These are phyloP conservation scores for Philonicus albiceps DNA, from an alignment of 2,888 invertebrate genomes.

Conservation along the genomic window DNA sequence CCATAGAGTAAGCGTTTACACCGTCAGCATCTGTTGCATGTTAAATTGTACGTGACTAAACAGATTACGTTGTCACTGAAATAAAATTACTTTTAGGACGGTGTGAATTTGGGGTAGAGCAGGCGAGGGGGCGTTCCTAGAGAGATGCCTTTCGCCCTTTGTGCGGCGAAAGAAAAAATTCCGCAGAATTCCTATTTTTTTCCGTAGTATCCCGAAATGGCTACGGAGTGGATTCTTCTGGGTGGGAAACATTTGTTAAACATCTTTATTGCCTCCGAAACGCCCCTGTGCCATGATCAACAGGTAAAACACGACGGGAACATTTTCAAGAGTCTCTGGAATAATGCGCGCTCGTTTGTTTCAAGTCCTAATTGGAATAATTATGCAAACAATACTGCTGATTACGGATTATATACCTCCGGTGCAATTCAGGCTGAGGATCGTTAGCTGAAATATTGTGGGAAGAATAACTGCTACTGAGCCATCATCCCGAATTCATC, in stretches of 20 bases:
- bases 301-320: neutral
- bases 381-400: neutral
- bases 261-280: constrained; percentile 36
- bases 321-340: neutral
- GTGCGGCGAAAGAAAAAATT: constrained; percentile 26
- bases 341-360: constrained; percentile 16
- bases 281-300: neutral
- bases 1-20: constrained; percentile 3
- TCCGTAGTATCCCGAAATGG: neutral
- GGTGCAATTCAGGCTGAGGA: neutral
- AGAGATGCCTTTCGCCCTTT: neutral
- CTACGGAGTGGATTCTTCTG: neutral
- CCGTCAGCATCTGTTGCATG: constrained; percentile 40
- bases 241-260: neutral
- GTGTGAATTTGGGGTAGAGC: neutral
- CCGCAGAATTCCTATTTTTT: neutral
- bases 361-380: neutral
- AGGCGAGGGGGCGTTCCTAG: neutral
- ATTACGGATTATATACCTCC: neutral
- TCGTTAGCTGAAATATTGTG: neutral
- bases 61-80: constrained; percentile 38
- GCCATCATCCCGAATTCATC: neutral
- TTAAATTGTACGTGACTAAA: constrained; percentile 44
- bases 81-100: constrained; percentile 26
- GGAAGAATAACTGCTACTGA: neutral